Evolutionary conservation across 1,140 invertebrate genomes (phyloP), one percentile per base, ranked within the genome.

Genomic region (Platyura marginata): DNA sequence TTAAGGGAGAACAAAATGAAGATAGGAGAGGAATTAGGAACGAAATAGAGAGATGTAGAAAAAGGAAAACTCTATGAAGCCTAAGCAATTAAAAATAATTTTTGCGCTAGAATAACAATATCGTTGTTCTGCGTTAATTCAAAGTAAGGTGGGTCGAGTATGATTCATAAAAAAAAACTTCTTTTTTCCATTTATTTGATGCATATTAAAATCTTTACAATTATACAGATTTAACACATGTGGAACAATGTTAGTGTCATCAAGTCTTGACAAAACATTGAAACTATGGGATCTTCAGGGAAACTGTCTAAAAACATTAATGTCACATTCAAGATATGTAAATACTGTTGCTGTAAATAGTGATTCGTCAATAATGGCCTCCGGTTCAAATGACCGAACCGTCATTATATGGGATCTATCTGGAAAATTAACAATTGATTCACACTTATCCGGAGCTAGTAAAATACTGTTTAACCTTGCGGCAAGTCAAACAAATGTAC

Each of bases 301-400:
- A 6, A 48, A 47, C 10, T 63, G 61, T 44, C 34, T 62, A 4
- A 45, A 54, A 20, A 55, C 54, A 11, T 50, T 80, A 3, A 65
- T 71, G 46, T 75, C 67, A 6, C 77, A 81, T 55, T 66, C 64
- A 18, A 64, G 79, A 55, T 85, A 83, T 58, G 73, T 86, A 0
- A 79, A 79, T 44, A 75, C 73, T 46, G 74, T 77, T 57, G 69
- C 35, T 20, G 39, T 41, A 8, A 45, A 46, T 44, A 21, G 6
- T 37, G 37, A 40, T 32, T 43, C 45, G 18, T 41, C 42, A 16
- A 25, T 46, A 21, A 10, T 46, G n/a, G 47, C 54, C 23, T 45
- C 49, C 73, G 79, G 79, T 40, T 81, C 79, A 0, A 81, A 81
- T 56, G 81, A 85, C 57, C 76, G 73, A 51, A 66, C 66, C 2